phyloP scores from a whole-genome alignment of 2,797 vertebrate species.

The Artibeus lituratus region DNA sequence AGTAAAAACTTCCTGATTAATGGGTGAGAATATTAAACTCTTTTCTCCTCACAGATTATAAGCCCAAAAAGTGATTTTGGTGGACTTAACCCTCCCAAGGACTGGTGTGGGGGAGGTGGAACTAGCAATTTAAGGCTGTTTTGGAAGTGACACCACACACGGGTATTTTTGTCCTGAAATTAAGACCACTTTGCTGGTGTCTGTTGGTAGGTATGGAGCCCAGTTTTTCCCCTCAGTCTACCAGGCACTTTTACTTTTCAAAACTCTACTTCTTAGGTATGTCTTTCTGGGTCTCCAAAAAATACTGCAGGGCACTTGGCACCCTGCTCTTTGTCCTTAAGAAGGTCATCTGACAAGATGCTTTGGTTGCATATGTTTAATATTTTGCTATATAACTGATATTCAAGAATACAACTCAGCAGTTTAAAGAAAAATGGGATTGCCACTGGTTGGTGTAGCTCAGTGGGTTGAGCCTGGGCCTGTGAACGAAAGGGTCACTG shows the following conservation, averaged over 20 bases:
- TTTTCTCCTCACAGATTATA: not conserved
- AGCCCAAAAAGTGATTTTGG: not conserved
- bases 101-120: not conserved
- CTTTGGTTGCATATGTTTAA: not conserved
- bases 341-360: not conserved
- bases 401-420: slow-evolving; percentile 11
- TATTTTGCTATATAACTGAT: not conserved
- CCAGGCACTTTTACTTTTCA: not conserved
- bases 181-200: not conserved
- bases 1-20: not conserved
- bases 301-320: not conserved
- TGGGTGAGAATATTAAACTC: not conserved
- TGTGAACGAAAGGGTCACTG: too few relatives aligned
- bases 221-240: not conserved
- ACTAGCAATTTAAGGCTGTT: not conserved
- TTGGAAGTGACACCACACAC: not conserved
- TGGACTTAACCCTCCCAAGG: not conserved
- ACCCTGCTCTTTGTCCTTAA: not conserved
- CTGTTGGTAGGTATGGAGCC: too few relatives aligned
- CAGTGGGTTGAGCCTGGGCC: too few relatives aligned
- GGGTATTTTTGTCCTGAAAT: not conserved
- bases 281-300: not conserved
- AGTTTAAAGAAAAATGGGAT: not conserved
- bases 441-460: too few relatives aligned
- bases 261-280: not conserved